Conservation (phyloP, 2,797 vertebrate genomes). For the Microctenopoma steveboyesi region DNA sequence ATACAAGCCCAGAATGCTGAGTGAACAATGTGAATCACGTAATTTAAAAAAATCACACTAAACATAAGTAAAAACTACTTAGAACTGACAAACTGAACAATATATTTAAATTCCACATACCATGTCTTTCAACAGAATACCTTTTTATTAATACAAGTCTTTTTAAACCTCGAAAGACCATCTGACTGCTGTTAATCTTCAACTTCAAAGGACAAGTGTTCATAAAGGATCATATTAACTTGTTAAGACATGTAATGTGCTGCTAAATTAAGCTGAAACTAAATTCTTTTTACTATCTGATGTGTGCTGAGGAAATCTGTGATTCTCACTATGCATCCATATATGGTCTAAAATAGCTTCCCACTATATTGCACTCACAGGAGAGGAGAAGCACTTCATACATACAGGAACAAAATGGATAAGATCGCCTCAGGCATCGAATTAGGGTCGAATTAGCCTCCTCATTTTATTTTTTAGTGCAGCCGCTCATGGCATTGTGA, state of each 20-base stretch:
- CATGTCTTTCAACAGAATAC: neutral
- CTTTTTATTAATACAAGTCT: neutral
- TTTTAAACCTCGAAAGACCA: neutral
- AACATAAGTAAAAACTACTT: too few relatives aligned
- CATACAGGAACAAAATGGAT: conserved; percentile 66
- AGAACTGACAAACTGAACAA: too few relatives aligned
- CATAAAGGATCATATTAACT: neutral
- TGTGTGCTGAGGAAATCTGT: conserved; percentile 36
- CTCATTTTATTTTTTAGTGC: conserved; percentile 67
- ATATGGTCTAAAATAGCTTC: conserved; percentile 64
- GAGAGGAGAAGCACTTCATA: conserved; percentile 67
- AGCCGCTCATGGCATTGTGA: conserved; percentile 69
- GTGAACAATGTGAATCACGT: too few relatives aligned
- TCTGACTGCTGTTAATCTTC: conserved; percentile 4
- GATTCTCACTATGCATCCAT: conserved; percentile 40
- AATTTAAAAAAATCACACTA: too few relatives aligned
- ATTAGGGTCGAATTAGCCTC: conserved; percentile 70
- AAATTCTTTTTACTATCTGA: conserved; percentile 30
- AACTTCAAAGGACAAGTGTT: neutral
- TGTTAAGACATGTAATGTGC: conserved; percentile 2
- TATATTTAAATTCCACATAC: neutral
- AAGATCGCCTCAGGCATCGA: conserved; percentile 58
- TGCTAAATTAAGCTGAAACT: conserved; percentile 30
- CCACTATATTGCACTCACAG: conserved; percentile 57
- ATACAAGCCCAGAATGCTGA: too few relatives aligned